A percentile compares a stretch with the other conserved stretches of the same genome.
Conservation (phyloP, 2,888 invertebrate genomes). For the Cyaniris semiargus region DNA sequence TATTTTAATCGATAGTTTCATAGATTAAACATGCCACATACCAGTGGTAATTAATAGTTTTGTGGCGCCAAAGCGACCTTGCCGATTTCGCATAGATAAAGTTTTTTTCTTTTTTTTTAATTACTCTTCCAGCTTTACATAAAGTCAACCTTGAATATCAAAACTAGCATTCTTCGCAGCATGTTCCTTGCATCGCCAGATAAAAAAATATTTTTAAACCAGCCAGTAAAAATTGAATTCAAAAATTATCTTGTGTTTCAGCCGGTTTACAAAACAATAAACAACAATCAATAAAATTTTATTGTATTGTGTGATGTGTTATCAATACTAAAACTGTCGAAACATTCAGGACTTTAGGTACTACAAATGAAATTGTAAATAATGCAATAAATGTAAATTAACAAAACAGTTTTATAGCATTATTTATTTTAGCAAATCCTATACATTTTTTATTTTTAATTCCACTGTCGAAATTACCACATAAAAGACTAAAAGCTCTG, state of each 20-base stretch:
- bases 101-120: not conserved
- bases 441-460: not conserved
- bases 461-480: too few species aligned
- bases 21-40: conserved; percentile 10
- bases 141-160: not conserved
- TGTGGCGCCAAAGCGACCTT: not conserved
- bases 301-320: not conserved
- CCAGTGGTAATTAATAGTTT: conserved; percentile 13
- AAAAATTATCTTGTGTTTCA: not conserved
- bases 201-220: not conserved
- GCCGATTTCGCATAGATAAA: not conserved
- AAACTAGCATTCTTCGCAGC: not conserved
- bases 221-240: not conserved
- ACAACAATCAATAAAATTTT: not conserved
- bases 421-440: not conserved
- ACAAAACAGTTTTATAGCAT: not conserved
- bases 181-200: not conserved
- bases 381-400: not conserved
- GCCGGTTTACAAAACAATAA: not conserved
- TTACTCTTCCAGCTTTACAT: not conserved
- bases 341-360: not conserved
- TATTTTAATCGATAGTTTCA: not conserved
- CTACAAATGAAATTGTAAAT: not conserved
- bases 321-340: not conserved
- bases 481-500: too few species aligned